These are phyloP conservation scores for Galerucella nymphaeae DNA, from an alignment of 2,888 invertebrate genomes.

Conservation along the genomic window DNA sequence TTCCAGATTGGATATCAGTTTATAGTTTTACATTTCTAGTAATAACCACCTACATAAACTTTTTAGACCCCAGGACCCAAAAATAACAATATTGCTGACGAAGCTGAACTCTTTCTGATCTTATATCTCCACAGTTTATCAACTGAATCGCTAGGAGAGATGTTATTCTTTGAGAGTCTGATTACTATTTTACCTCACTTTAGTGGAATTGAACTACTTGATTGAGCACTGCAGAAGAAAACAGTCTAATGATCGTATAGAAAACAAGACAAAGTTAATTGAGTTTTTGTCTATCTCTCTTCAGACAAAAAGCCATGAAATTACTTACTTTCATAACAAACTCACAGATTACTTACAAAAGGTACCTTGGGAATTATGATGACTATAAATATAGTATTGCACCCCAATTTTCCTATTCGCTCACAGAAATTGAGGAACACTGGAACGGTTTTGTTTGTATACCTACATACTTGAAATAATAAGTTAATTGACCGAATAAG, in stretches of 20 bases:
- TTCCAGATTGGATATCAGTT: too few relatives aligned
- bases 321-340: constrained; percentile 56
- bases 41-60: too few relatives aligned
- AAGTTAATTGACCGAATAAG: constrained; percentile 22
- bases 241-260: constrained; percentile 27
- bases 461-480: constrained; percentile 18
- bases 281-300: constrained; percentile 57
- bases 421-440: constrained; percentile 22
- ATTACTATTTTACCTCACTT: too few relatives aligned
- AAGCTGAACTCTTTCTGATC: too few relatives aligned
- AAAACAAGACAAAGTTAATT: constrained; percentile 59
- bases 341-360: constrained; percentile 38
- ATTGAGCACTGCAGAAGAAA: constrained; percentile 16
- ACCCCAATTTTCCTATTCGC: constrained; percentile 21
- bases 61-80: too few relatives aligned
- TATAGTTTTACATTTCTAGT: too few relatives aligned
- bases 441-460: constrained; percentile 20
- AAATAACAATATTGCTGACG: too few relatives aligned
- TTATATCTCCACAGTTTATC: too few relatives aligned
- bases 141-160: too few relatives aligned
- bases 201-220: too few relatives aligned
- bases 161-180: too few relatives aligned
- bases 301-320: constrained; percentile 58
- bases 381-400: constrained; percentile 24
- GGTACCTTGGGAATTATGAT: constrained; percentile 36